Evolutionary conservation across 53 echinoderm and acorn worm species (phyloP).

Genomic region (Echinometra lucunter): DNA sequence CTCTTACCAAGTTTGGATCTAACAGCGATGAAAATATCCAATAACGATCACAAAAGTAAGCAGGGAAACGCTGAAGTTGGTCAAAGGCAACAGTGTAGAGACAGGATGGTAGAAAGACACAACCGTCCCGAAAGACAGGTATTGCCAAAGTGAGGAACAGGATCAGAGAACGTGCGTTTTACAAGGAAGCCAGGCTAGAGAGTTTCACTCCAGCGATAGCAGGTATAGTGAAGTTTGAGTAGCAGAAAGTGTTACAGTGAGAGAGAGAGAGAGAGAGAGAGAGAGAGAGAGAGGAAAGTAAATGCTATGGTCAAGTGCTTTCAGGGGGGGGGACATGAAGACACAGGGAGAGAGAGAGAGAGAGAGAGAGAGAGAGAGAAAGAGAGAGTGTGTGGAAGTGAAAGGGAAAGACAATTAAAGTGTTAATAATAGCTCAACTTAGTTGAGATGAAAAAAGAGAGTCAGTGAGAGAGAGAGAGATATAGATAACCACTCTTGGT

Average conservation of each 20-base stretch:
- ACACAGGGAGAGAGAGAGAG: neutral
- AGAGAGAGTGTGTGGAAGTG: neutral
- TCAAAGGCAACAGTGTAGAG: neutral
- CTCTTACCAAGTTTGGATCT: slow-evolving; percentile 22
- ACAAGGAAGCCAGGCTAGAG: slow-evolving; percentile 2
- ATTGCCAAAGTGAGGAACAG: neutral
- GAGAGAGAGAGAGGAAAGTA: neutral
- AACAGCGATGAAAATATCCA: slow-evolving; percentile 35
- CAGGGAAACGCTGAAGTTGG: neutral
- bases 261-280: neutral
- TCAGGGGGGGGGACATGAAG: neutral
- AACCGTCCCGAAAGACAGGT: slow-evolving; percentile 38
- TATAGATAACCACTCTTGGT: neutral
- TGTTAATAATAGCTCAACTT: no score
- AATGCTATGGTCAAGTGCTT: neutral
- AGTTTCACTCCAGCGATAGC: neutral
- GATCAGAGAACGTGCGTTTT: neutral
- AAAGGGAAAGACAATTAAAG: no score
- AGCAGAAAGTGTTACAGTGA: no score
- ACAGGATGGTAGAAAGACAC: neutral
- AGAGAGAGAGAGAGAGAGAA: neutral
- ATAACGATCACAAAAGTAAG: neutral
- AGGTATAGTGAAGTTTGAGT: no score
- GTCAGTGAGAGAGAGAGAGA: no score
- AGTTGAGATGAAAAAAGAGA: no score